A percentile compares a stretch with the other conserved stretches of the same genome.
Conservation (phyloP, 2,797 vertebrate species). For the Coluber constrictor region DNA sequence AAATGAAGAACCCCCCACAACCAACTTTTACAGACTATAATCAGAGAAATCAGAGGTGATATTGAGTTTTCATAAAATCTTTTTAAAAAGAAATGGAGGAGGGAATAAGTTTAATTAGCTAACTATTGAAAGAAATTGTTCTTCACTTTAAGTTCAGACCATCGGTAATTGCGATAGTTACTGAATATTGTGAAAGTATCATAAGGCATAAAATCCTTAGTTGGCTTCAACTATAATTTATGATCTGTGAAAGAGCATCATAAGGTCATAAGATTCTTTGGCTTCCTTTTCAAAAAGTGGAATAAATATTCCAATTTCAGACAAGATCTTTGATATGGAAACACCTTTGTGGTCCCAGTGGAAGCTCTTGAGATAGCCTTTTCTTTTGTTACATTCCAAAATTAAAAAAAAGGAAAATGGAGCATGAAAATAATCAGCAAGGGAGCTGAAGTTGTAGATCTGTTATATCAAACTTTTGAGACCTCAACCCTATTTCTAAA, state of each 20-base stretch:
- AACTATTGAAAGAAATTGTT: not conserved
- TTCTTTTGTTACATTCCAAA: not conserved
- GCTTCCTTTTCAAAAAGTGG: not conserved
- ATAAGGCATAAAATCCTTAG: not conserved
- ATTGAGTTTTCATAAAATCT: not conserved
- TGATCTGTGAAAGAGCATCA: not conserved
- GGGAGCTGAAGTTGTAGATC: not conserved
- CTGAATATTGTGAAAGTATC: not conserved
- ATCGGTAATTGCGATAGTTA: not conserved
- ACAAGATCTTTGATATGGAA: not conserved
- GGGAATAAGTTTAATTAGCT: not conserved
- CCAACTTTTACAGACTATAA: not conserved
- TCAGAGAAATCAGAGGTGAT: not conserved
- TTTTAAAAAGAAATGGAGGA: not conserved
- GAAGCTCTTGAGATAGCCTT: not conserved
- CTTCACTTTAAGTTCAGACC: not conserved
- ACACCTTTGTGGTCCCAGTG: not conserved
- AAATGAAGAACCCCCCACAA: not conserved
- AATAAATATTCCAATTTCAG: not conserved
- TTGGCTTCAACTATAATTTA: not conserved
- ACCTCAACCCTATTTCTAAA: not conserved
- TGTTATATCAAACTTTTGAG: not conserved
- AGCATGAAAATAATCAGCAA: not conserved
- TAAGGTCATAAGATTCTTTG: not conserved
- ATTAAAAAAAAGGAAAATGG: not conserved